Evolutionary conservation across 1,140 invertebrate genomes (phyloP).

Genomic region (Polypedilum vanderplanki): DNA sequence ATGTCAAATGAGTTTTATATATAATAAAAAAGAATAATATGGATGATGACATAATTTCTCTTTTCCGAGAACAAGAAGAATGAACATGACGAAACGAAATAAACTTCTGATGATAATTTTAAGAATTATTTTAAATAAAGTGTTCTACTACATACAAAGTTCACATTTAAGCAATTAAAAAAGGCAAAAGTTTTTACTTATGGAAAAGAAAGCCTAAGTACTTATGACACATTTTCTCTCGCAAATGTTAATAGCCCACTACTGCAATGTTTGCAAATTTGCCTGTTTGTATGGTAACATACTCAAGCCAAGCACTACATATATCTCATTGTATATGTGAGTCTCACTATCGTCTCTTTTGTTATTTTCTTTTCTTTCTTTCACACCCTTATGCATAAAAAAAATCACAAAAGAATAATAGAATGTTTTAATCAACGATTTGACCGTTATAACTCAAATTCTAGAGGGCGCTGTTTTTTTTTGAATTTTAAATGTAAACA

Average conservation of each 20-base stretch:
- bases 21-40: neutral
- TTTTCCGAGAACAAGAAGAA: neutral
- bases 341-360: constrained; percentile 1
- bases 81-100: neutral
- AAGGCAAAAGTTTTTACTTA: neutral
- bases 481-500: no score
- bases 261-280: neutral
- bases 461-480: no score
- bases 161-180: neutral
- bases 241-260: neutral
- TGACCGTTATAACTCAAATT: no score
- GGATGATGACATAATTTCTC: neutral
- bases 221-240: no score
- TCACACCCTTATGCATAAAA: neutral
- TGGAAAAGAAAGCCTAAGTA: no score
- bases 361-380: neutral
- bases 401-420: no score
- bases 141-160: neutral
- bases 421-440: no score
- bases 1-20: constrained; percentile 1
- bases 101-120: no score
- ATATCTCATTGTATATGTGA: neutral
- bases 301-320: neutral
- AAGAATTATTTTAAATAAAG: neutral
- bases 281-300: constrained; percentile 1